Evolutionary conservation across 2,888 invertebrate genomes (phyloP).

Genomic region (Trachelus stipa): DNA sequence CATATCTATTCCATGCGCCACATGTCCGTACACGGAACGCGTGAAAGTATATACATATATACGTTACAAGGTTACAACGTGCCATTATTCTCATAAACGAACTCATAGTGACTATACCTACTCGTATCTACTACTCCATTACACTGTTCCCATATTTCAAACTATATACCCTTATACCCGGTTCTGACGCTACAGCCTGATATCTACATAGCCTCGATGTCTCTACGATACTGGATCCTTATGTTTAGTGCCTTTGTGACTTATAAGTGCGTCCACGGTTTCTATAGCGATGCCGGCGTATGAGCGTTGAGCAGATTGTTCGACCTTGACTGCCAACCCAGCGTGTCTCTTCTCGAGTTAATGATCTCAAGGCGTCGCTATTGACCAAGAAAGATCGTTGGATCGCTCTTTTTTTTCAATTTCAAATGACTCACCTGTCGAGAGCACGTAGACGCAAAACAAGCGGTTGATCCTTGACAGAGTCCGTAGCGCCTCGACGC

Average conservation of each 20-base stretch:
- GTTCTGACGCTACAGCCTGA: not conserved
- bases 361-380: not conserved
- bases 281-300: not conserved
- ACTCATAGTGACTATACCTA: not conserved
- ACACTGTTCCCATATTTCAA: not conserved
- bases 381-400: not conserved
- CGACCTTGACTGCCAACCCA: not conserved
- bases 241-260: not conserved
- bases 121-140: not conserved
- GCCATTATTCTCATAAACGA: not conserved
- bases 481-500: constrained; percentile 55
- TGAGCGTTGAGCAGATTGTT: not conserved
- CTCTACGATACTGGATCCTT: not conserved
- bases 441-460: constrained; percentile 58
- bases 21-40: not conserved
- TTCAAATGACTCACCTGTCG: constrained; percentile 53
- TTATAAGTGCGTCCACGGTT: not conserved
- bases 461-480: constrained; percentile 56
- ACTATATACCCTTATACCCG: not conserved
- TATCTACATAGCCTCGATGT: not conserved
- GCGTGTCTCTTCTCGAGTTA: not conserved
- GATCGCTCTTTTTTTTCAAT: not conserved
- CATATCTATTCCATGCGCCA: not conserved
- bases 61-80: not conserved
- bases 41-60: not conserved